These are phyloP conservation scores for Meiosimyza decipiens DNA, from an alignment of 2,888 invertebrate species.

Conservation along the genomic window DNA sequence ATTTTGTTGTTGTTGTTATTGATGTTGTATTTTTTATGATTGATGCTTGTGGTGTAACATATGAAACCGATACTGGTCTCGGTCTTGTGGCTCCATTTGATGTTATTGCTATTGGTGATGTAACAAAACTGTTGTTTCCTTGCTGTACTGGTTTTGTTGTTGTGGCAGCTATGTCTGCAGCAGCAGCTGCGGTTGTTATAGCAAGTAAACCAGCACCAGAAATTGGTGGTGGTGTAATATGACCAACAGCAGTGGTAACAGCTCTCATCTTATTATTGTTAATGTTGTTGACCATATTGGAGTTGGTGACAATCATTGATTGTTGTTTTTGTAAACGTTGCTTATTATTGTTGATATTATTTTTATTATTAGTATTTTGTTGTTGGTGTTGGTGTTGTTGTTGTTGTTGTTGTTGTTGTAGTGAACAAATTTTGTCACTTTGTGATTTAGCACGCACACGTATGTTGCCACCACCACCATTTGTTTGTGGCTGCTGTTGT, in stretches of 20 bases:
- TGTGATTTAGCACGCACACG: slow-evolving; percentile 57
- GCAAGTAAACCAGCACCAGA: slow-evolving; percentile 54
- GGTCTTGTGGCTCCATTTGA: neutral
- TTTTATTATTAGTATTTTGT: slow-evolving; percentile 31
- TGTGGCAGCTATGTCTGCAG: slow-evolving; percentile 18
- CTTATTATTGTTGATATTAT: slow-evolving; percentile 33
- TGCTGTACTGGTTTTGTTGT: slow-evolving; percentile 13
- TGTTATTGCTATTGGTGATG: slow-evolving; percentile 36
- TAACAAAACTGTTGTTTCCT: slow-evolving; percentile 31
- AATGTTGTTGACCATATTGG: slow-evolving; percentile 41
- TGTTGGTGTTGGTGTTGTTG: slow-evolving; percentile 40
- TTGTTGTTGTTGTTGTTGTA: slow-evolving; percentile 43
- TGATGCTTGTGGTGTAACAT: slow-evolving; percentile 32
- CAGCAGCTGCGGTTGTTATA: slow-evolving; percentile 48
- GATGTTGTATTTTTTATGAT: neutral
- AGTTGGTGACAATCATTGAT: slow-evolving; percentile 46
- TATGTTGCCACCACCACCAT: slow-evolving; percentile 25
- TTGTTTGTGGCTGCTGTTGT: slow-evolving; percentile 18
- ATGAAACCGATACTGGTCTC: slow-evolving; percentile 46
- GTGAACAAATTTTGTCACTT: slow-evolving; percentile 53
- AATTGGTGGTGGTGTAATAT: slow-evolving; percentile 39
- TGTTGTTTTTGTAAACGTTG: slow-evolving; percentile 47
- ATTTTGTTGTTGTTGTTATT: slow-evolving; percentile 13
- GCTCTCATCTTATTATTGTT: slow-evolving; percentile 42
- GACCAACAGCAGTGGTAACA: slow-evolving; percentile 49